Evolutionary conservation across 2,888 invertebrate genomes (phyloP).

Genomic region (Antheraea yamamai): DNA sequence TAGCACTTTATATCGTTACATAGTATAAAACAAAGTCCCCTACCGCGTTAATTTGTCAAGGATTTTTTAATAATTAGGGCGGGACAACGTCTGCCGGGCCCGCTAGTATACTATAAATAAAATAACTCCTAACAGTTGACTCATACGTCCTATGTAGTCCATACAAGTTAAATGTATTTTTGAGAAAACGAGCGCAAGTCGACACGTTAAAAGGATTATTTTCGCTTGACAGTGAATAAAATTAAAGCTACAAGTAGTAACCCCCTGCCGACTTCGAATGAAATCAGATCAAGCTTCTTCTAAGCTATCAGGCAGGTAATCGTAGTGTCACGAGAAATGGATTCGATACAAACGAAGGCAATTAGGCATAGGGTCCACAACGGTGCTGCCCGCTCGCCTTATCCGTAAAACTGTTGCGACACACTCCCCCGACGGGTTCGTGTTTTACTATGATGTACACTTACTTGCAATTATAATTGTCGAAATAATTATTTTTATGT

Average conservation of each 20-base stretch:
- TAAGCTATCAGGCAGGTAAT: background rate
- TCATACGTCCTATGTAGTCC: background rate
- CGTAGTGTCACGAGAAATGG: background rate
- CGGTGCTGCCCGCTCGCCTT: background rate
- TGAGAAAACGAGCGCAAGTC: background rate
- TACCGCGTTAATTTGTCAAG: too few relatives aligned
- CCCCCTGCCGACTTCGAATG: background rate
- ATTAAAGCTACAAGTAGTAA: background rate
- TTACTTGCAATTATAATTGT: background rate
- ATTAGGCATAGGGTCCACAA: conserved; percentile 1
- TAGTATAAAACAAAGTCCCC: too few relatives aligned
- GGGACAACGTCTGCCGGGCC: too few relatives aligned
- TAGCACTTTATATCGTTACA: too few relatives aligned
- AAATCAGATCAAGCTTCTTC: background rate
- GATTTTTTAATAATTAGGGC: too few relatives aligned
- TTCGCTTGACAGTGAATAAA: background rate
- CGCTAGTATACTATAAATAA: too few relatives aligned
- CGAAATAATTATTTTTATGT: background rate
- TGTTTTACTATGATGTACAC: conserved; percentile 8
- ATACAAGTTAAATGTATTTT: background rate
- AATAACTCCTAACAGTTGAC: background rate
- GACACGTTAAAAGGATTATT: background rate
- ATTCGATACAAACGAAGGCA: conserved; percentile 7
- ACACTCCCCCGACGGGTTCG: conserved; percentile 9
- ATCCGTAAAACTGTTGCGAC: conserved; percentile 15